Evolutionary conservation across 37 sponge, comb jelly and placozoan species (phyloP).

Genomic region (Ephydatia muelleri): DNA sequence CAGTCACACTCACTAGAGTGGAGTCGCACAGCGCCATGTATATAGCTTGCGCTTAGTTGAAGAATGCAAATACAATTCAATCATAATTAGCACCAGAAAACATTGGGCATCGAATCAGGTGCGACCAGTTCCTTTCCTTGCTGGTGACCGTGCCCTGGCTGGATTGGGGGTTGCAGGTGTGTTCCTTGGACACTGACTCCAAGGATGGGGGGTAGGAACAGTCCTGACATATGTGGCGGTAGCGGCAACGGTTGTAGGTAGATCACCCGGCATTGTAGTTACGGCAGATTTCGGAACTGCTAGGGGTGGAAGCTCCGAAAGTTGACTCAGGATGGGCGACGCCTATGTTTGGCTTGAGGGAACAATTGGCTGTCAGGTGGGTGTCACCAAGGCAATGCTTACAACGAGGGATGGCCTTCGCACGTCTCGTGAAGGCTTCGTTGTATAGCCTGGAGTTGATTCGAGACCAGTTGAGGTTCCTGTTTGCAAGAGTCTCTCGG

Average conservation of each 20-base stretch:
- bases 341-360: not conserved
- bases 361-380: not conserved
- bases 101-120: not conserved
- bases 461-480: slow-evolving; percentile 12
- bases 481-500: slow-evolving; percentile 8
- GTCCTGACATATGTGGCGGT: not conserved
- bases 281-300: not conserved
- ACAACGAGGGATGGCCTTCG: slow-evolving; percentile 3
- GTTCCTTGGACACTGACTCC: not conserved
- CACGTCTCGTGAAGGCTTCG: slow-evolving; percentile 23
- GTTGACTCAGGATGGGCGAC: not conserved
- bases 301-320: not conserved
- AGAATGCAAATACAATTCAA: not conserved
- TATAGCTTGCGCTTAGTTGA: too few species aligned
- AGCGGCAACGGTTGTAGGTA: not conserved
- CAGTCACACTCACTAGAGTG: not conserved
- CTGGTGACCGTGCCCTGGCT: not conserved
- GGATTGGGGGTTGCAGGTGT: not conserved
- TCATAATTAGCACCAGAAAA: not conserved
- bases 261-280: not conserved
- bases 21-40: not conserved
- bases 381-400: not conserved
- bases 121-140: not conserved
- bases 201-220: not conserved
- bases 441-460: slow-evolving; percentile 22